Evolutionary conservation across 2,888 invertebrate genomes (phyloP).

Genomic region (Pandemis cinnamomeana): DNA sequence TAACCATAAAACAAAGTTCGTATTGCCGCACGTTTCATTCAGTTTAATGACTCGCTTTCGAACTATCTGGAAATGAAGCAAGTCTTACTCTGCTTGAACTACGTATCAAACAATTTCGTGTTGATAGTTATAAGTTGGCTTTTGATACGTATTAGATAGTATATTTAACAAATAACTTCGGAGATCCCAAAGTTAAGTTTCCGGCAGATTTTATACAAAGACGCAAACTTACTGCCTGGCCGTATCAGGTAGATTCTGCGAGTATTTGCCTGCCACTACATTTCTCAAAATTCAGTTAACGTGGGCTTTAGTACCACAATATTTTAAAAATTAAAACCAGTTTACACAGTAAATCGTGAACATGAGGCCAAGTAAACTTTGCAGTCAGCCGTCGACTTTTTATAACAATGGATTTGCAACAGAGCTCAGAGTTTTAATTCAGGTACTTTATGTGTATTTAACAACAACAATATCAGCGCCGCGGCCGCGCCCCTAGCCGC

Average conservation of each 20-base stretch:
- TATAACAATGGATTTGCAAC: constrained; percentile 34
- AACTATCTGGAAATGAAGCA: constrained; percentile 75
- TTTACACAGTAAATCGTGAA: constrained; percentile 12
- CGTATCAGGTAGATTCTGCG: neutral
- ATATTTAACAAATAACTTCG: neutral
- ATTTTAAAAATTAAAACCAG: neutral
- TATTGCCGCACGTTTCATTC: constrained; percentile 79
- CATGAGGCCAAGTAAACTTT: constrained; percentile 31
- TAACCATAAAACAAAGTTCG: constrained; percentile 79
- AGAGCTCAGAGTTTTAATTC: constrained; percentile 38
- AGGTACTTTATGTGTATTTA: constrained; percentile 66
- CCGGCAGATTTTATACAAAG: neutral
- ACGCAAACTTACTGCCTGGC: neutral
- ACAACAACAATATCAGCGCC: constrained; percentile 75
- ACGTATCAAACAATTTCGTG: constrained; percentile 51
- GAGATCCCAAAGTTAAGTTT: neutral
- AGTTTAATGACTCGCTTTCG: constrained; percentile 75
- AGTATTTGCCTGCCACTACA: neutral
- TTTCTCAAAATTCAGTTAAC: neutral
- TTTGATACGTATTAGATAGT: constrained; percentile 7
- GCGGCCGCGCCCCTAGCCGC: constrained; percentile 57
- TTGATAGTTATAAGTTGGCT: constrained; percentile 48
- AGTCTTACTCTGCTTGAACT: constrained; percentile 58
- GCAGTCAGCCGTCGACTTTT: constrained; percentile 23
- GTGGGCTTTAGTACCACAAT: neutral